Percentiles rank a stretch among this genome's conserved stretches.
Conservation (phyloP, 2,888 invertebrate genomes). For the Trichogramma dendrolimi region DNA sequence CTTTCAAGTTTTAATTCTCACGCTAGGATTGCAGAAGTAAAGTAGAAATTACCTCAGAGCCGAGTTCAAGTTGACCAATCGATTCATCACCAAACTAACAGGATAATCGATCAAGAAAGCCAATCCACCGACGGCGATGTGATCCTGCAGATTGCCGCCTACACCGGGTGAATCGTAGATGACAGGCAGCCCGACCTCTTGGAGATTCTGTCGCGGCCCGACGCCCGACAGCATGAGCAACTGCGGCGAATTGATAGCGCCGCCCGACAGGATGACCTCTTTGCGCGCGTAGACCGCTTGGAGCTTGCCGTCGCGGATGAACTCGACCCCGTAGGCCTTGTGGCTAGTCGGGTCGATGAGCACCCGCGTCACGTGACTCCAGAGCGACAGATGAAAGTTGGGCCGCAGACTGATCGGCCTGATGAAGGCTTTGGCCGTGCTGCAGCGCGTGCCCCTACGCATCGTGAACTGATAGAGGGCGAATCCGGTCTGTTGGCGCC, state of each 20-base stretch:
- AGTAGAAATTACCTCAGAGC: slow-evolving; percentile 58
- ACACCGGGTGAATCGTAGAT: slow-evolving; percentile 77
- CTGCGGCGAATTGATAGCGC: slow-evolving; percentile 88
- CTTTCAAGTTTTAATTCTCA: too few relatives aligned
- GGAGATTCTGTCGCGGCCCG: slow-evolving; percentile 71
- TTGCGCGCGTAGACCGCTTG: slow-evolving; percentile 66
- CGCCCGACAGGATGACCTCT: slow-evolving; percentile 82
- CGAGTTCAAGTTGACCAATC: slow-evolving; percentile 78
- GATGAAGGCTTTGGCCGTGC: slow-evolving; percentile 80
- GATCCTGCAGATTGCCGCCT: slow-evolving; percentile 83
- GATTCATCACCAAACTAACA: slow-evolving; percentile 73
- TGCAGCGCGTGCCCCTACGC: slow-evolving; percentile 77
- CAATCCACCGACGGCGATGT: slow-evolving; percentile 81
- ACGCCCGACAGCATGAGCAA: slow-evolving; percentile 88
- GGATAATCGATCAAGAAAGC: slow-evolving; percentile 77
- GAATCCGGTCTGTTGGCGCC: slow-evolving; percentile 81
- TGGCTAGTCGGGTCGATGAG: slow-evolving; percentile 68
- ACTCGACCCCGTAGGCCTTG: slow-evolving; percentile 76
- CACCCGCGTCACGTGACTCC: slow-evolving; percentile 74
- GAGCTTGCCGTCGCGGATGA: slow-evolving; percentile 63
- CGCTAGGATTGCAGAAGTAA: background rate
- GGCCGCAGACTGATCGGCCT: slow-evolving; percentile 71
- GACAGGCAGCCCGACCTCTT: slow-evolving; percentile 68
- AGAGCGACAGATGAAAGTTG: slow-evolving; percentile 78
- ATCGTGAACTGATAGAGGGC: slow-evolving; percentile 86